These are phyloP conservation scores for Haliclystus octoradiatus DNA, from an alignment of 30 jellyfish, hydroid and myxozoan genomes.

Conservation along the genomic window DNA sequence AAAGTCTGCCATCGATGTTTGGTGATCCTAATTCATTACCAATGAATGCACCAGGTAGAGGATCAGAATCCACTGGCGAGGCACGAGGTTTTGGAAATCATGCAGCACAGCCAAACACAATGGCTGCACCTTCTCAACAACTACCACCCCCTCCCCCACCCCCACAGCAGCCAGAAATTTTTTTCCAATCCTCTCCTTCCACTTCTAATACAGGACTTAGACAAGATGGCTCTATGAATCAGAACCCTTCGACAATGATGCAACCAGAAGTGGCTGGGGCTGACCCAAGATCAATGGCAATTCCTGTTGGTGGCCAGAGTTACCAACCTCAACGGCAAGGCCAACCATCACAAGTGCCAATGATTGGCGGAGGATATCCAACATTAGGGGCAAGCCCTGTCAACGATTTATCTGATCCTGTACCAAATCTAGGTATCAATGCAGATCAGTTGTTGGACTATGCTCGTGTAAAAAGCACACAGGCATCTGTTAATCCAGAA, in stretches of 20 bases:
- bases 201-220: neutral
- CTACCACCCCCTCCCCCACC: no score
- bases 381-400: constrained; percentile 33
- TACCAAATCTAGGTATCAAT: constrained; percentile 4
- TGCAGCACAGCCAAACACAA: neutral
- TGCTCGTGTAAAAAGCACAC: constrained; percentile 42
- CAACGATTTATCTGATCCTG: constrained; percentile 91
- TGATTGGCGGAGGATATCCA: neutral
- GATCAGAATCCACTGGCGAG: neutral
- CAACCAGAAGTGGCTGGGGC: constrained; percentile 36
- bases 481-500: constrained; percentile 51
- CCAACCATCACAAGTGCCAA: neutral
- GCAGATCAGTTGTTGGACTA: constrained; percentile 81
- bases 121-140: neutral
- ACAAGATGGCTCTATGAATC: neutral
- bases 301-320: neutral
- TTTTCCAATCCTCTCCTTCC: neutral
- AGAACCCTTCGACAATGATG: constrained; percentile 15
- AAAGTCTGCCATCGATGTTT: neutral
- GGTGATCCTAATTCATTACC: neutral
- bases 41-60: neutral
- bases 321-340: neutral
- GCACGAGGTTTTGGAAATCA: neutral
- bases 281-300: neutral
- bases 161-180: neutral